Percentiles rank a stretch among this genome's conserved stretches.
These are phyloP conservation scores for Chloropsis cyanopogon DNA, from an alignment of 2,113 vertebrate species.

Conservation along the genomic window DNA sequence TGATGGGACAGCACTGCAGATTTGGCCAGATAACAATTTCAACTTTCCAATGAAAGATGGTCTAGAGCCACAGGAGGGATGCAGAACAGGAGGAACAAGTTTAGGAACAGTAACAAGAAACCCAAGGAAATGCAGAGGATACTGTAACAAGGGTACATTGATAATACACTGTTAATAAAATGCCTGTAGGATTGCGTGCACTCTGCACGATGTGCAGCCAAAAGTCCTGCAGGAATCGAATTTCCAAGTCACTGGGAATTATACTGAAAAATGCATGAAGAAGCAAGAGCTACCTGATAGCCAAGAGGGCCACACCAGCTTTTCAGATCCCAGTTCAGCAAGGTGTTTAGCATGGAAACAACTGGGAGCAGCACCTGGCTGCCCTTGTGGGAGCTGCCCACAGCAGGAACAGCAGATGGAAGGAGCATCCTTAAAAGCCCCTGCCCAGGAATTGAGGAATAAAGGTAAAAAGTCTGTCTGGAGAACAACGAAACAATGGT, in stretches of 20 bases:
- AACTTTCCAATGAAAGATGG: slow-evolving; percentile 13
- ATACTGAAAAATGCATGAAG: not conserved
- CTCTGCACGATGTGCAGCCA: not conserved
- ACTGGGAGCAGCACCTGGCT: not conserved
- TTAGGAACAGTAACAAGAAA: not conserved
- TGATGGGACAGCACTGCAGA: slow-evolving; percentile 35
- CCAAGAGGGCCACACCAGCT: not conserved
- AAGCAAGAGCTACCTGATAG: not conserved
- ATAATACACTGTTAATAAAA: not conserved
- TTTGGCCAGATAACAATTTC: slow-evolving; percentile 34
- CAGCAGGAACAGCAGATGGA: not conserved
- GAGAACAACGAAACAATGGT: not conserved
- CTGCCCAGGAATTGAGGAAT: not conserved
- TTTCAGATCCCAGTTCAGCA: not conserved
- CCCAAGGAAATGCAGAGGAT: not conserved
- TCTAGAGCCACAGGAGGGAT: not conserved
- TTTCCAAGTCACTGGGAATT: slow-evolving; percentile 7
- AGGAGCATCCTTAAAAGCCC: not conserved
- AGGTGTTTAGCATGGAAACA: not conserved
- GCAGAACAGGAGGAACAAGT: not conserved
- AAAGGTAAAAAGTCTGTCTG: not conserved
- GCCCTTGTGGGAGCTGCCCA: not conserved
- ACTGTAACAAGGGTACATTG: not conserved
- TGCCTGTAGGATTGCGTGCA: not conserved
- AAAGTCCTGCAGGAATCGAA: not conserved